Evolutionary conservation across 1,140 invertebrate species (phyloP), one percentile per base, ranked within the genome.

Genomic region (Sycophaga agraensis): DNA sequence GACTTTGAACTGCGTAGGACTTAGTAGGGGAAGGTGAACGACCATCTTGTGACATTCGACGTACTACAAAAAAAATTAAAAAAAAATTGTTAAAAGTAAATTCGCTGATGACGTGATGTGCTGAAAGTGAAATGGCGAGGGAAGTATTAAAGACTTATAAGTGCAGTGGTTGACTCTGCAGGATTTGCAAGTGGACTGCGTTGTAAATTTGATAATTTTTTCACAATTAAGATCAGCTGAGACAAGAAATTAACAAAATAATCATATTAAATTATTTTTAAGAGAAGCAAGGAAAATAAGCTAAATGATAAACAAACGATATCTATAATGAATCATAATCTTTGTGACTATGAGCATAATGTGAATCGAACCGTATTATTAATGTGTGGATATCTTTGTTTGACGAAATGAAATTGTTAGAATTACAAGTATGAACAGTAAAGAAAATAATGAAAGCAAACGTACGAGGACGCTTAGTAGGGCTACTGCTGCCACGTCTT

Each of bases 1-100:
- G 91, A 79, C 88, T 90, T 74, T 86, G 76, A 70, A 75, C 80
- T 69, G 82, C 82, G 66, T 82, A 83, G 58, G 79, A 82, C 80
- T 92, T 92, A 66, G 86, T 88, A 40, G 91, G 91, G 28, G 91
- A 93, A 65, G 91, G 90, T 66, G 91, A 91, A 63, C 91, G 85
- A 64, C 85, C 87, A 76, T 92, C 91, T 79, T 86, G 84, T 65
- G 86, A 86, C 68, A 87, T 76, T 63, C 87, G 84, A 63, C 88
- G 85, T 67, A 88, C 86, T 86, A 79, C 71, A 78, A 77, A 76
- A 75, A 72, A 77, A 73, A 69, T 21, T 37, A 66, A 50, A 68
- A 73, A 70, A 71, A 73, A 66, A 64, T 31, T 31, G n/a, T n/a
- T n/a, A n/a, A n/a, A n/a, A n/a, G n/a, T n/a, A n/a, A n/a, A n/a